Conservation (phyloP, 2,888 invertebrate genomes). For the Pherbina coryleti region DNA sequence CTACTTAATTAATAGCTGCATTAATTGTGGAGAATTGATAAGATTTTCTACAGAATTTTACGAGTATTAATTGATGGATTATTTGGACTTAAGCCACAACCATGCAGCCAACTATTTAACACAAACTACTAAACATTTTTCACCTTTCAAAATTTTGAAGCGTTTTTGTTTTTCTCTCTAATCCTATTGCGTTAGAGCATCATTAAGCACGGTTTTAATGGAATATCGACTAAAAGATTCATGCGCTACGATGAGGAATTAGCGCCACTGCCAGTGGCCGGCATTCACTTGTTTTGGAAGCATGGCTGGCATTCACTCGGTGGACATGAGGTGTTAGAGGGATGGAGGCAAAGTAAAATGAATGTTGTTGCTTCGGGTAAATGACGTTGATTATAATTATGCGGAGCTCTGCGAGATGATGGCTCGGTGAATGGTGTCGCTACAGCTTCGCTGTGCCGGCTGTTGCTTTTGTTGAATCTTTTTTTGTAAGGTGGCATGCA, state of each 20-base stretch:
- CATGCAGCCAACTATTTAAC: neutral
- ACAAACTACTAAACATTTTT: neutral
- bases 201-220: neutral
- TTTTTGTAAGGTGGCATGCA: conserved; percentile 21
- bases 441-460: neutral
- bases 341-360: conserved; percentile 45
- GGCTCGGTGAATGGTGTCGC: neutral
- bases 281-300: neutral
- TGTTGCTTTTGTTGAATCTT: conserved; percentile 45
- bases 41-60: neutral
- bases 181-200: neutral
- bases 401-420: conserved; percentile 53
- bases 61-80: conserved; percentile 5
- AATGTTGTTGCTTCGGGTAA: conserved; percentile 47
- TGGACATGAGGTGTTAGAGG: neutral
- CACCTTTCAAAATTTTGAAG: neutral
- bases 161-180: neutral
- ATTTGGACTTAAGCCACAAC: neutral
- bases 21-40: neutral
- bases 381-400: conserved; percentile 65
- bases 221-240: conserved; percentile 4
- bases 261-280: neutral
- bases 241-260: neutral
- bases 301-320: too few relatives aligned
- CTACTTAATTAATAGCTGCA: neutral